Percentiles rank a stretch among this genome's conserved stretches.
These are phyloP conservation scores for Lordiphosa stackelbergi DNA, from an alignment of 1,140 invertebrate species.

Conservation along the genomic window DNA sequence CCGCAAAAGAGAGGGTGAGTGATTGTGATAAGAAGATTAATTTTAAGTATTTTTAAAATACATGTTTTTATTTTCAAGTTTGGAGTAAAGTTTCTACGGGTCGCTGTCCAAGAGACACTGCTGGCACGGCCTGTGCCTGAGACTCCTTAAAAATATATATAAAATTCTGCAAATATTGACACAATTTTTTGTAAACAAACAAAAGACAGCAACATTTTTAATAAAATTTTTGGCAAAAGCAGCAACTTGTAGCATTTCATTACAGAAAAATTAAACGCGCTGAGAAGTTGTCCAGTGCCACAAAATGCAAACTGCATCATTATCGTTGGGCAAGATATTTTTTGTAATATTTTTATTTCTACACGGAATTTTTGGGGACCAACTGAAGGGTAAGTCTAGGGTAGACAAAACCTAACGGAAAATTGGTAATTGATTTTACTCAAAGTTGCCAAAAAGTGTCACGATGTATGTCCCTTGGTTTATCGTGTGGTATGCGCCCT, in stretches of 20 bases:
- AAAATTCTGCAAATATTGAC: slow-evolving; percentile 55
- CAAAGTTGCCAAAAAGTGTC: slow-evolving; percentile 49
- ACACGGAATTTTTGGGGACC: slow-evolving; percentile 5
- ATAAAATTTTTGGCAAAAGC: slow-evolving; percentile 16
- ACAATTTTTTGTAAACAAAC: slow-evolving; percentile 40
- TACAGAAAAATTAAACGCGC: slow-evolving; percentile 17
- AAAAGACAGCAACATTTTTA: slow-evolving; percentile 8
- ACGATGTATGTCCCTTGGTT: slow-evolving; percentile 52
- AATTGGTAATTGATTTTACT: neutral
- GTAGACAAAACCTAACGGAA: neutral
- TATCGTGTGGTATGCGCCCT: slow-evolving; percentile 58
- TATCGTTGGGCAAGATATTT: slow-evolving; percentile 15
- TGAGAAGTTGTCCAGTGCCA: slow-evolving; percentile 1
- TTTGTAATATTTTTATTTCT: slow-evolving; percentile 21
- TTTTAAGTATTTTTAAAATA: neutral
- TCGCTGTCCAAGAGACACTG: slow-evolving; percentile 31
- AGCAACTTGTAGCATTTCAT: slow-evolving; percentile 18
- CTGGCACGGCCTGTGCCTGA: slow-evolving; percentile 13
- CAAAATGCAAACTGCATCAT: slow-evolving; percentile 31
- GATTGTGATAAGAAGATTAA: too few relatives aligned
- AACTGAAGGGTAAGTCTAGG: slow-evolving; percentile 28
- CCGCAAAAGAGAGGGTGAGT: slow-evolving; percentile 18
- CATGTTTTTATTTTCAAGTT: slow-evolving; percentile 12
- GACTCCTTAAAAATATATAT: slow-evolving; percentile 13
- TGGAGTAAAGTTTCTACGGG: slow-evolving; percentile 30